Evolutionary conservation across 2,888 invertebrate species (phyloP).

Genomic region (Drosophila rubida): DNA sequence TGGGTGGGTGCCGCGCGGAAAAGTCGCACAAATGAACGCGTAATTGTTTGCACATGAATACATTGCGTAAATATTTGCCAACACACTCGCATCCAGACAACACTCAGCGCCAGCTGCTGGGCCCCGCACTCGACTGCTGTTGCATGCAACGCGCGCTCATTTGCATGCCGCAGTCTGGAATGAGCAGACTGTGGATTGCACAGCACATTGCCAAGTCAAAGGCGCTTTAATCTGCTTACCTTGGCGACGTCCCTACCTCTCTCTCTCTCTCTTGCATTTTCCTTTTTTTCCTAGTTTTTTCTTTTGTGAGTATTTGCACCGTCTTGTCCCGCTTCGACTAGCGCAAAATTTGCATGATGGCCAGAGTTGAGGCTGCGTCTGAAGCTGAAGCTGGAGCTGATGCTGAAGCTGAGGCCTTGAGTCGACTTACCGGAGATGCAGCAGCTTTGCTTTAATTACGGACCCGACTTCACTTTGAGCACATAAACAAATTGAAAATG

Average conservation of each 20-base stretch:
- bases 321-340: background rate
- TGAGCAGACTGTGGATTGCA: slow-evolving; percentile 52
- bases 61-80: slow-evolving; percentile 73
- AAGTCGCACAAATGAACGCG: slow-evolving; percentile 75
- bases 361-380: slow-evolving; percentile 3
- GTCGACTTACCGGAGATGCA: slow-evolving; percentile 15
- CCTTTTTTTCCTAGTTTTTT: background rate
- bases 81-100: slow-evolving; percentile 29
- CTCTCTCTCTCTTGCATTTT: background rate
- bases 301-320: background rate
- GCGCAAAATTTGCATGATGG: slow-evolving; percentile 10
- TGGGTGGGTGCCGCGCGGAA: slow-evolving; percentile 35
- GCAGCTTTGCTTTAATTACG: slow-evolving; percentile 73
- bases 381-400: slow-evolving; percentile 14
- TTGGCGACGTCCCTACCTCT: slow-evolving; percentile 51
- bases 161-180: slow-evolving; percentile 63
- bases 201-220: slow-evolving; percentile 69
- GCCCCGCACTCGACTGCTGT: background rate
- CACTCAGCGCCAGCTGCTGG: background rate
- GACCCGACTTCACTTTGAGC: slow-evolving; percentile 52
- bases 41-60: slow-evolving; percentile 79
- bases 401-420: slow-evolving; percentile 16
- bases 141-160: slow-evolving; percentile 55
- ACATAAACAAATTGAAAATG: slow-evolving; percentile 76
- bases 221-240: slow-evolving; percentile 80